Conservation (phyloP, 2,113 vertebrate genomes). For the Heterotis niloticus region DNA sequence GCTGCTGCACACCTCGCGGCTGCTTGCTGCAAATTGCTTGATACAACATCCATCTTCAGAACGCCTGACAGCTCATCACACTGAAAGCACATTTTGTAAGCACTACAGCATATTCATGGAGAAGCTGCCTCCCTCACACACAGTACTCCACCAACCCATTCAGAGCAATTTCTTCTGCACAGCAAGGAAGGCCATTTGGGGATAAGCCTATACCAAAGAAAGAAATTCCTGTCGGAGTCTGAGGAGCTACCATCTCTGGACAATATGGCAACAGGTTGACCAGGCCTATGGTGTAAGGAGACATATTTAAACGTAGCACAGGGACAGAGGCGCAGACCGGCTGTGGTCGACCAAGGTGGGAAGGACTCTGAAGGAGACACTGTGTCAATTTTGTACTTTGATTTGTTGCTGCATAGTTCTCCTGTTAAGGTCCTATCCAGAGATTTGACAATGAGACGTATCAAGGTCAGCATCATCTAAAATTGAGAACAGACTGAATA, state of each 20-base stretch:
- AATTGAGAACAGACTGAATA: too few species aligned
- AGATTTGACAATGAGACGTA: too few species aligned
- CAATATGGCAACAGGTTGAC: not conserved
- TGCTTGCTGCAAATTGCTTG: not conserved
- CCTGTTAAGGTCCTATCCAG: too few species aligned
- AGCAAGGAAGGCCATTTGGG: constrained; percentile 1
- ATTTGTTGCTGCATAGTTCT: too few species aligned
- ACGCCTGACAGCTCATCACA: not conserved
- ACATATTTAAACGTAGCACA: not conserved
- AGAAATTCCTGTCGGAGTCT: not conserved
- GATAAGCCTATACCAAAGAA: not conserved
- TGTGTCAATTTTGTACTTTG: too few species aligned
- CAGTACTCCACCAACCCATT: not conserved
- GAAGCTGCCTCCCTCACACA: not conserved
- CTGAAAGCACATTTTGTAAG: constrained; percentile 5
- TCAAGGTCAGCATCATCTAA: too few species aligned
- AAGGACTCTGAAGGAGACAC: too few species aligned
- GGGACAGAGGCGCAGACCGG: not conserved
- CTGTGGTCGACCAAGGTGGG: not conserved
- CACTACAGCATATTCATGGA: not conserved
- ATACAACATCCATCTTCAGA: not conserved
- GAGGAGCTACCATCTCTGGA: not conserved
- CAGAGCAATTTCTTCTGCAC: not conserved
- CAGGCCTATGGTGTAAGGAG: not conserved
- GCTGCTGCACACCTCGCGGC: not conserved